Evolutionary conservation across 2,888 invertebrate genomes (phyloP), one percentile per base, ranked within the genome.

Genomic region (Thera britannica): DNA sequence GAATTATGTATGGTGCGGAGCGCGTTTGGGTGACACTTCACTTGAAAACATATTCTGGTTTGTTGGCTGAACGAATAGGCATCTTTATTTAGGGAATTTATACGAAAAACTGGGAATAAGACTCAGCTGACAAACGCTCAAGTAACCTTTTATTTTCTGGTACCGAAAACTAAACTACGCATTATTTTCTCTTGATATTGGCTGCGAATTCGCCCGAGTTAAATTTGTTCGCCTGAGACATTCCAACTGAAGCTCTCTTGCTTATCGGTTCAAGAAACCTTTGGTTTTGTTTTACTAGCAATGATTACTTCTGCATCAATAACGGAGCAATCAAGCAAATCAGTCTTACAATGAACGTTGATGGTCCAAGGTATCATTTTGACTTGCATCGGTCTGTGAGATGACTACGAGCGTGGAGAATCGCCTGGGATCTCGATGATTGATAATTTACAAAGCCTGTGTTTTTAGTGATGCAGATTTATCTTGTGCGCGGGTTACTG

Each of bases 1-100:
- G 87, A 88, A 89, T 89, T 83, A 87, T 88, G 85, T 86, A 88
- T 85, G 78, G 79, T 68, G 71, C 74, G 75, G 74, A 70, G 72
- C 75, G 75, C 77, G 78, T 79, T 81, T 79, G 79, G 81, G 80
- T 78, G 81, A 83, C 81, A 80, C 77, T 79, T 79, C 78, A 77
- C 79, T 83, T 83, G 78, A 80, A 82, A 83, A 82, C 83, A 81
- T 79, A 73, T 72, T 71, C 73, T 64, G 72, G 72, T 72, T 75
- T 72, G 73, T 73, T 68, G 71, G 71, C 68, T 68, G 62, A 67
- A 68, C 66, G 65, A 68, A 69, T 66, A 67, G 58, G 68, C 69
- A 67, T 67, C 69, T 72, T 67, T 62, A 71, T 72, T 68, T 69
- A 56, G 67, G 34, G 65, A 64, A 68, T 59, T 46, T 62, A 48